Evolutionary conservation across 2,113 vertebrate genomes (phyloP).

Genomic region (Toxotes jaculatrix): DNA sequence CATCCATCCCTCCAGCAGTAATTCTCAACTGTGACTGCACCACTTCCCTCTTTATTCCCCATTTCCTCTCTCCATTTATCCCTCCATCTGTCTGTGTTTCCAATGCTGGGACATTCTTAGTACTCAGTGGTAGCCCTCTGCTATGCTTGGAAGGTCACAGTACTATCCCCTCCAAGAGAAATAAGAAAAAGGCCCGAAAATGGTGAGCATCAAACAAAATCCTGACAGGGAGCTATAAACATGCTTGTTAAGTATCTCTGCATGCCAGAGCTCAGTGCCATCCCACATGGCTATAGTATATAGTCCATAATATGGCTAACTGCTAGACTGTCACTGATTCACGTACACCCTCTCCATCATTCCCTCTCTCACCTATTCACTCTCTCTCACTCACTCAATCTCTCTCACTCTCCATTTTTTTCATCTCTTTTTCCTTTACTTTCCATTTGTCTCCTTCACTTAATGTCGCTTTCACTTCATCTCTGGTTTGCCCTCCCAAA

Average conservation of each 20-base stretch:
- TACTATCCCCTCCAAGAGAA: conserved; percentile 70
- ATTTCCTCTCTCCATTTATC: conserved; percentile 53
- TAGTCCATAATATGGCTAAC: conserved; percentile 63
- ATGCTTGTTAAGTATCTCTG: conserved; percentile 64
- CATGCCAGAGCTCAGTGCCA: conserved; percentile 21
- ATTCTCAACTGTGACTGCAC: conserved; percentile 11
- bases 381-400: conserved; percentile 39
- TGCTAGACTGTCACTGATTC: conserved; percentile 47
- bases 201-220: conserved; percentile 68
- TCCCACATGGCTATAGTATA: conserved; percentile 33
- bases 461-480: conserved; percentile 37
- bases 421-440: background rate
- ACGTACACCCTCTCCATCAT: conserved; percentile 50
- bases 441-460: conserved; percentile 19
- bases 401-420: background rate
- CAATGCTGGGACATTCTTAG: conserved; percentile 34
- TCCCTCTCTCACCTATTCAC: conserved; percentile 35
- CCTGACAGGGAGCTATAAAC: conserved; percentile 75
- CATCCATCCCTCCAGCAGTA: background rate
- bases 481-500: conserved; percentile 33
- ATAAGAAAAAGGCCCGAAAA: conserved; percentile 61
- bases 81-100: conserved; percentile 33
- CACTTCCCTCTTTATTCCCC: conserved; percentile 34
- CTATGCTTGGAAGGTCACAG: conserved; percentile 65
- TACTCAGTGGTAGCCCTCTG: conserved; percentile 27